phyloP scores from a whole-genome alignment of 2,113 vertebrate genomes.

The Coracopsis vasa region DNA sequence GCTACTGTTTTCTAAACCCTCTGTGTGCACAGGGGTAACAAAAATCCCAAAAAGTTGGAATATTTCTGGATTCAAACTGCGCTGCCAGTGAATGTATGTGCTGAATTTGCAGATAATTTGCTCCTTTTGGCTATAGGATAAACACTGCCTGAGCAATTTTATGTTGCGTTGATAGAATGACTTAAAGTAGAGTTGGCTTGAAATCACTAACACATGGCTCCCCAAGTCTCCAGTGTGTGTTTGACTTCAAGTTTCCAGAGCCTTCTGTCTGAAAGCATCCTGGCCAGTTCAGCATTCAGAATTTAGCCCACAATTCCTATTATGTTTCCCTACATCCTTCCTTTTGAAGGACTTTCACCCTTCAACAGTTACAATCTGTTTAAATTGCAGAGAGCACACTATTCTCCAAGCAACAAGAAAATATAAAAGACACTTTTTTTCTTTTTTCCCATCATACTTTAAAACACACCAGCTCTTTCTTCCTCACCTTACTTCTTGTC shows the following conservation, averaged over 20 bases:
- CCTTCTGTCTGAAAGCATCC: neutral
- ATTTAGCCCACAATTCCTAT: neutral
- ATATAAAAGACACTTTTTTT: neutral
- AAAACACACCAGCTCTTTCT: neutral
- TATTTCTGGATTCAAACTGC: neutral
- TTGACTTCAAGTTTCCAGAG: neutral
- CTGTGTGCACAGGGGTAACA: neutral
- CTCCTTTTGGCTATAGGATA: neutral
- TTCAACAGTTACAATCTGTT: neutral
- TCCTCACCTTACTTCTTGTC: constrained; percentile 37
- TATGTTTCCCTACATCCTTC: neutral
- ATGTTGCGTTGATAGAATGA: neutral
- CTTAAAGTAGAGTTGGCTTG: neutral
- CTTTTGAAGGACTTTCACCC: neutral
- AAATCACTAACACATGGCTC: neutral
- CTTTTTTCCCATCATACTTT: neutral
- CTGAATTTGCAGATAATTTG: neutral
- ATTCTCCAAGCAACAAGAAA: neutral
- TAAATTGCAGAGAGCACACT: neutral
- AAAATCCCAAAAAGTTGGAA: neutral
- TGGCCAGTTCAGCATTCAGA: neutral
- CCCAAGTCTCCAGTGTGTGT: neutral
- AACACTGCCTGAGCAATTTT: neutral
- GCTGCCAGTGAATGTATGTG: neutral
- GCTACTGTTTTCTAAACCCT: neutral